Percentiles rank a stretch among this genome's conserved stretches.
Evolutionary conservation across 1,140 invertebrate genomes (phyloP).

Genomic region (Aphaenogaster rudis): DNA sequence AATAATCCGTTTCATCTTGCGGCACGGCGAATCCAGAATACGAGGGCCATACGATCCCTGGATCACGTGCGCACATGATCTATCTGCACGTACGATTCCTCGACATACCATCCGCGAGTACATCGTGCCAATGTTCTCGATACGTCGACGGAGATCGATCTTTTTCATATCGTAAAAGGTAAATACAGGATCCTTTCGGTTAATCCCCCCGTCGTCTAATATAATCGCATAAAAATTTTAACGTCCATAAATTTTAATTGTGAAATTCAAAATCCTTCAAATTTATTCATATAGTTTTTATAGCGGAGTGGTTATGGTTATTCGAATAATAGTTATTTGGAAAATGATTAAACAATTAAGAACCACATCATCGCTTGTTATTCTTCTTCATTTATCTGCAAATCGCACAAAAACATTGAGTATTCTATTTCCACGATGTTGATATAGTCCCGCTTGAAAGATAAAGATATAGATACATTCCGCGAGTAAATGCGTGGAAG

Average conservation of each 20-base stretch:
- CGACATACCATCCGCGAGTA: conserved; percentile 66
- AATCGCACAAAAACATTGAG: not conserved
- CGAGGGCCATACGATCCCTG: conserved; percentile 65
- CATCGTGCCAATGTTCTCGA: conserved; percentile 56
- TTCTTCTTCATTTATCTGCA: not conserved
- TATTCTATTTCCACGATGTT: conserved; percentile 17
- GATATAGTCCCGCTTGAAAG: not conserved
- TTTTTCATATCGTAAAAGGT: not conserved
- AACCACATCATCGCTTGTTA: not conserved
- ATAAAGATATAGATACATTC: conserved; percentile 15
- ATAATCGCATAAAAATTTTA: not conserved
- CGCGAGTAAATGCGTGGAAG: not conserved
- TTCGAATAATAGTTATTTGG: not conserved
- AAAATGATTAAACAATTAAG: conserved; percentile 1
- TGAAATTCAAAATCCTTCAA: not conserved
- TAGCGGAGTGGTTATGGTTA: not conserved
- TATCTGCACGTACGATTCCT: conserved; percentile 63
- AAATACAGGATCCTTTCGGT: not conserved
- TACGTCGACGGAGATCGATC: conserved; percentile 57
- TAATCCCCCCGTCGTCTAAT: conserved; percentile 23
- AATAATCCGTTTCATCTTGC: conserved; percentile 77
- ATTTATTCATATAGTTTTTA: not conserved
- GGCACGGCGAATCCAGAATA: conserved; percentile 62
- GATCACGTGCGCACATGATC: conserved; percentile 54
- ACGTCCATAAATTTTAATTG: not conserved